phyloP scores from a whole-genome alignment of 2,113 vertebrate species.

The Podarcis cretensis region DNA sequence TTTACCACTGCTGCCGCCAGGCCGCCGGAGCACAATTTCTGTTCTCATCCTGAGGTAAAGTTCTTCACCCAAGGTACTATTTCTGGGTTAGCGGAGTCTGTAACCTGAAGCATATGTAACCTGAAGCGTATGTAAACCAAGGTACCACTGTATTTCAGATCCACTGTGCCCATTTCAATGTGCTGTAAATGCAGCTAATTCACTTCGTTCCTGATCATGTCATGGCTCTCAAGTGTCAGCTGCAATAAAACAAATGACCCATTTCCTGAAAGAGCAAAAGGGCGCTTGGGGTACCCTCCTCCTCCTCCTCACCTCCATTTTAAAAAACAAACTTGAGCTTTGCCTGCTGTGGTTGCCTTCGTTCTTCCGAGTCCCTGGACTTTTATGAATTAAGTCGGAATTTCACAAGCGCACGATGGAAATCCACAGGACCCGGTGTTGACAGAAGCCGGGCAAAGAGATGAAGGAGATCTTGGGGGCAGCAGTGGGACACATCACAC shows the following conservation, averaged over 20 bases:
- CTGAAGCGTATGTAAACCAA: no score
- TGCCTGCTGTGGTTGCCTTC: neutral
- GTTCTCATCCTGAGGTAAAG: no score
- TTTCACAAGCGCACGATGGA: neutral
- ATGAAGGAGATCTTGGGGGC: neutral
- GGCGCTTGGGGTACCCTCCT: slow-evolving; percentile 3
- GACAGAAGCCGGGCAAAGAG: neutral
- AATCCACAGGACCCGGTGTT: neutral
- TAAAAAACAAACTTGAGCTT: neutral
- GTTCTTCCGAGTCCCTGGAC: neutral
- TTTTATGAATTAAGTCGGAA: neutral
- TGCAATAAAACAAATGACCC: slow-evolving; percentile 49
- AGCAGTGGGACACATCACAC: neutral
- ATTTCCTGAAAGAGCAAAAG: slow-evolving; percentile 29
- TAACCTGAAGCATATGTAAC: no score
- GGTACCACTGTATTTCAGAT: no score
- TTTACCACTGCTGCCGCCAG: no score
- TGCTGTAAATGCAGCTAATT: neutral
- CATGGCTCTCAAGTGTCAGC: slow-evolving; percentile 38
- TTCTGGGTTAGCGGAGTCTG: no score
- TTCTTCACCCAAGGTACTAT: no score
- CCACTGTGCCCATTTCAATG: neutral
- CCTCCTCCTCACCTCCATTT: slow-evolving; percentile 6
- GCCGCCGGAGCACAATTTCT: no score
- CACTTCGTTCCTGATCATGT: slow-evolving; percentile 47